phyloP scores from a whole-genome alignment of 2,888 invertebrate genomes.

The Netelia melanura region DNA sequence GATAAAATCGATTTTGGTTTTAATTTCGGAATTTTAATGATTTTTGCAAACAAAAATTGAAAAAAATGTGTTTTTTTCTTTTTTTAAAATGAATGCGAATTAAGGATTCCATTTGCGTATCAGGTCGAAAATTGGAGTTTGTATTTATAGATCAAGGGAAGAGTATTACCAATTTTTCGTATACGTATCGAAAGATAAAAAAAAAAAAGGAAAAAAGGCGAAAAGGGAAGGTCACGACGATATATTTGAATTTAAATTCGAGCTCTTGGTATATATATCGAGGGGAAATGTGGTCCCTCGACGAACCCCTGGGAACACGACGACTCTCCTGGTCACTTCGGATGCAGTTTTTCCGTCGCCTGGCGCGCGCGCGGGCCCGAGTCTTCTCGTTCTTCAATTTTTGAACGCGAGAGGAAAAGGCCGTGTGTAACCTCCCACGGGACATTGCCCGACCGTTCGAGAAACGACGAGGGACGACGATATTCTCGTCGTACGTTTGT shows the following conservation, averaged over 20 bases:
- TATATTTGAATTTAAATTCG: conserved; percentile 83
- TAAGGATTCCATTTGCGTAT: conserved; percentile 7
- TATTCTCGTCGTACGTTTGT: conserved; percentile 70
- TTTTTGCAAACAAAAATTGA: not conserved
- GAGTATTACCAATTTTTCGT: conserved; percentile 75
- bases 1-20: too few relatives aligned
- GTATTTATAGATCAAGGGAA: conserved; percentile 72
- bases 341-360: conserved; percentile 80
- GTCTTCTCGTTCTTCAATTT: conserved; percentile 83
- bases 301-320: conserved; percentile 73
- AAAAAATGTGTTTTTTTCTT: not conserved
- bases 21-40: not conserved
- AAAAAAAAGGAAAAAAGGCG: conserved; percentile 28
- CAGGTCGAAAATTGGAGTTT: not conserved
- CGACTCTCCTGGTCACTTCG: conserved; percentile 81
- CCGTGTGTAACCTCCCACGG: conserved; percentile 70
- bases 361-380: conserved; percentile 74
- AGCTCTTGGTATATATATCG: conserved; percentile 67
- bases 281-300: conserved; percentile 66
- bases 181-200: conserved; percentile 67
- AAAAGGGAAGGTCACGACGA: conserved; percentile 69
- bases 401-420: conserved; percentile 75
- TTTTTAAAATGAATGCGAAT: not conserved
- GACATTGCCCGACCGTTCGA: conserved; percentile 71
- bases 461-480: conserved; percentile 72